Evolutionary conservation across 2,113 vertebrate genomes (phyloP).

Genomic region (Mus spicilegus): DNA sequence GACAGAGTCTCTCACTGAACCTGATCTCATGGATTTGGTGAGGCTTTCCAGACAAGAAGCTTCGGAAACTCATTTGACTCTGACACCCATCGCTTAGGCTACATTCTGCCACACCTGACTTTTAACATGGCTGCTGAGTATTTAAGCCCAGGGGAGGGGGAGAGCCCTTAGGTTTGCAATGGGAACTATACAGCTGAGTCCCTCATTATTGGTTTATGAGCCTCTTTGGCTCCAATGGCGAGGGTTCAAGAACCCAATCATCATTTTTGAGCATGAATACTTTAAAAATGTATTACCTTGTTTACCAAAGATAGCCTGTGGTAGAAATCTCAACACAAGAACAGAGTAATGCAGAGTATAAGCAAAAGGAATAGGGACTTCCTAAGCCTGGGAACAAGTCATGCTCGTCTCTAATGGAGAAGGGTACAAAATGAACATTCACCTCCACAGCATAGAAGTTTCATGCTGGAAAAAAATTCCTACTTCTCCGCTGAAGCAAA

Average conservation of each 20-base stretch:
- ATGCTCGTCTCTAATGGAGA: not conserved
- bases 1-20: too few relatives aligned
- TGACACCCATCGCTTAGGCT: not conserved
- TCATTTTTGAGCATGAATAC: not conserved
- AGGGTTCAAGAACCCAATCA: slow-evolving; percentile 24
- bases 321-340: not conserved
- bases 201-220: not conserved
- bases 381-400: not conserved
- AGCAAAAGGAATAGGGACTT: not conserved
- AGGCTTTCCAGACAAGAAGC: not conserved
- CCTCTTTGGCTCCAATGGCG: not conserved
- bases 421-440: not conserved
- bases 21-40: not conserved
- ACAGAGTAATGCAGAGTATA: not conserved
- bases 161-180: too few relatives aligned
- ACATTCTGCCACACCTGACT: not conserved
- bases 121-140: not conserved
- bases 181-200: not conserved
- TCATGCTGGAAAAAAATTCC: too few relatives aligned
- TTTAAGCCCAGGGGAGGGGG: not conserved
- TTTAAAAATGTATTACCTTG: slow-evolving; percentile 3
- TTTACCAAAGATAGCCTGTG: not conserved
- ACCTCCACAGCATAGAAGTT: not conserved
- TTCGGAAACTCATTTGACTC: not conserved
- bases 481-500: too few relatives aligned